Evolutionary conservation across 2,797 vertebrate genomes (phyloP).

Genomic region (Hylomyscus alleni): DNA sequence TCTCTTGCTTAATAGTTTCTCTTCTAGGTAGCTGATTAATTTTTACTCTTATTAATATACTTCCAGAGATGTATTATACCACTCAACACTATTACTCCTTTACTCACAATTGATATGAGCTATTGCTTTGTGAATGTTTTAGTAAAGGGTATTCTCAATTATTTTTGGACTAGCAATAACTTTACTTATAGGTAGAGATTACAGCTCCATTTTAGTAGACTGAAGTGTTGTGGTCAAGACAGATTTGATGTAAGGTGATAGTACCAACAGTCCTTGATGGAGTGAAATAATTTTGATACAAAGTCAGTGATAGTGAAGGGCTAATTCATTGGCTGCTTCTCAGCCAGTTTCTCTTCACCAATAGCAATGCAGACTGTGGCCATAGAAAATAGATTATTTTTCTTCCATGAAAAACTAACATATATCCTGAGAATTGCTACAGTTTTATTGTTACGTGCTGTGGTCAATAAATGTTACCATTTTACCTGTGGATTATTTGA

Average conservation of each 20-base stretch:
- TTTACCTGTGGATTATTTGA: neutral
- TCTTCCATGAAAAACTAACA: neutral
- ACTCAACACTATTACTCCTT: neutral
- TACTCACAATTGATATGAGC: neutral
- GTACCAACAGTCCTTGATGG: too few relatives aligned
- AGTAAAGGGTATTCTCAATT: neutral
- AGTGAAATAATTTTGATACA: neutral
- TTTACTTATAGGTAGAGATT: conserved; percentile 33
- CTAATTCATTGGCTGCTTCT: neutral
- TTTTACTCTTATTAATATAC: neutral
- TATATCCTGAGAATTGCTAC: neutral
- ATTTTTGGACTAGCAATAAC: neutral
- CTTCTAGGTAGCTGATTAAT: neutral
- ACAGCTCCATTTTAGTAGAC: neutral
- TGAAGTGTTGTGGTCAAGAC: neutral
- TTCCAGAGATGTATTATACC: neutral
- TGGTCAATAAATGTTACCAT: neutral
- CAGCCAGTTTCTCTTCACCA: neutral
- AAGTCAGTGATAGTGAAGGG: neutral
- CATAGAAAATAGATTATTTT: neutral
- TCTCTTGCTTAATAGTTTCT: neutral
- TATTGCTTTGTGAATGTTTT: neutral
- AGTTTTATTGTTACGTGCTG: neutral
- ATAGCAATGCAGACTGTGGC: neutral
- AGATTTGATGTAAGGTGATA: neutral